Percentiles rank a stretch among this genome's conserved stretches.
phyloP scores from a whole-genome alignment of 2,797 vertebrate genomes.

The Scyliorhinus canicula region DNA sequence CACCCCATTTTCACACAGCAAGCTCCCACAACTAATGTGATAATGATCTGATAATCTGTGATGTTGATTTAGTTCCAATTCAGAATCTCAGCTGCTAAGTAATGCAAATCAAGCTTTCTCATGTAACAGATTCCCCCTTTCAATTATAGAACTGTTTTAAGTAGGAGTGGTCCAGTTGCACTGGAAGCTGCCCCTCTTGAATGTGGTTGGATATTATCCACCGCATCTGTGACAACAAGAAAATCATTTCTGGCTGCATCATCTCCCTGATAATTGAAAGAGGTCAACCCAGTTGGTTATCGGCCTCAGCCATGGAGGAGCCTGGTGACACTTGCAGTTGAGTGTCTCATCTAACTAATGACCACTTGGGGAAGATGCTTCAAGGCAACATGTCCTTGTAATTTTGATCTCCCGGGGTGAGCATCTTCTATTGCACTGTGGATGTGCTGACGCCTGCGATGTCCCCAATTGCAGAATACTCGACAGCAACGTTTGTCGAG shows the following conservation, averaged over 20 bases:
- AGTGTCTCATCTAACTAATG: neutral
- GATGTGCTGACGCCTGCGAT: too few species aligned
- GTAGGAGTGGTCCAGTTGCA: neutral
- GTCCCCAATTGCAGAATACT: too few species aligned
- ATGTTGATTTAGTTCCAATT: neutral
- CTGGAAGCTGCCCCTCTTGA: neutral
- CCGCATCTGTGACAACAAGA: too few species aligned
- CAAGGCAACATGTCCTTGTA: too few species aligned
- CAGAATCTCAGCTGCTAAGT: neutral
- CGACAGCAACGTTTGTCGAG: too few species aligned
- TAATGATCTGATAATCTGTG: neutral
- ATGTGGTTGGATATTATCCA: neutral
- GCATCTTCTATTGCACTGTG: too few species aligned
- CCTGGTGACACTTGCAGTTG: neutral
- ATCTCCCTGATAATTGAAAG: neutral
- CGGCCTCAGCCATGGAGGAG: neutral
- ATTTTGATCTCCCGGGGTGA: too few species aligned
- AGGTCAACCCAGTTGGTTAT: neutral
- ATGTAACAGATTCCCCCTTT: neutral
- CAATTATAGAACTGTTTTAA: neutral
- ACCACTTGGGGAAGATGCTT: neutral
- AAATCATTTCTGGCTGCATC: neutral
- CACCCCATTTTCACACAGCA: neutral
- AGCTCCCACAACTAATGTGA: neutral
- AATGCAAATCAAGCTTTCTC: neutral